Conservation (phyloP, 53 echinoderm and acorn worm genomes). For the Henricia sp. region DNA sequence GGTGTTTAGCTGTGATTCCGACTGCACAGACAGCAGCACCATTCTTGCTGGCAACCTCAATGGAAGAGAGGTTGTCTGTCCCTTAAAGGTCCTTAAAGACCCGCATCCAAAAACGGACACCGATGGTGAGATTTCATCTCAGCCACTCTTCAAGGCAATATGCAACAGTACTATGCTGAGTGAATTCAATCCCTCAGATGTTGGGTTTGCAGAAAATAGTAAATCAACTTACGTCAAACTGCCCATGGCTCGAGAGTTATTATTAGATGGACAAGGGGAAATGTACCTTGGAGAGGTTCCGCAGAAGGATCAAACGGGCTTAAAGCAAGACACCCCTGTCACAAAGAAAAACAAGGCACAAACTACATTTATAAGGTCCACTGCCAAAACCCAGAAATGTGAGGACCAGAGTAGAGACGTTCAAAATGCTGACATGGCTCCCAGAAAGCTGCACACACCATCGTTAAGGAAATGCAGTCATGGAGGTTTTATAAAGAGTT, state of each 20-base stretch:
- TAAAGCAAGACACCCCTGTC: background rate
- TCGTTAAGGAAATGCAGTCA: slow-evolving; percentile 4
- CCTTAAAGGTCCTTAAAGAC: background rate
- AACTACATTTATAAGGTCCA: background rate
- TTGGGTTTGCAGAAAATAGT: no score
- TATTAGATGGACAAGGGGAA: slow-evolving; percentile 20
- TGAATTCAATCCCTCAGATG: slow-evolving; percentile 11
- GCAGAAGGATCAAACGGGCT: background rate
- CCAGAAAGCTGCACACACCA: background rate
- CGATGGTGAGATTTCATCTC: background rate
- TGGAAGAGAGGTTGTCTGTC: background rate
- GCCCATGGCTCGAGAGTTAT: slow-evolving; percentile 9
- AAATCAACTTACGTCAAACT: background rate
- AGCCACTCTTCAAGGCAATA: slow-evolving; percentile 21
- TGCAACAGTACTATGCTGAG: slow-evolving; percentile 53
- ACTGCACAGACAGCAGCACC: slow-evolving; percentile 50
- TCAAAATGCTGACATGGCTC: background rate
- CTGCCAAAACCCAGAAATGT: background rate
- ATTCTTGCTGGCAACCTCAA: slow-evolving; percentile 47
- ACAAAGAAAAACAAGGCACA: background rate
- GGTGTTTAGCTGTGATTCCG: slow-evolving; percentile 1
- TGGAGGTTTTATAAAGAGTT: background rate
- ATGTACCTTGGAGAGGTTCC: slow-evolving; percentile 26
- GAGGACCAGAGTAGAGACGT: background rate
- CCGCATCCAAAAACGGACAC: background rate